phyloP scores from a whole-genome alignment of 1,140 invertebrate species.

The Artemia franciscana region DNA sequence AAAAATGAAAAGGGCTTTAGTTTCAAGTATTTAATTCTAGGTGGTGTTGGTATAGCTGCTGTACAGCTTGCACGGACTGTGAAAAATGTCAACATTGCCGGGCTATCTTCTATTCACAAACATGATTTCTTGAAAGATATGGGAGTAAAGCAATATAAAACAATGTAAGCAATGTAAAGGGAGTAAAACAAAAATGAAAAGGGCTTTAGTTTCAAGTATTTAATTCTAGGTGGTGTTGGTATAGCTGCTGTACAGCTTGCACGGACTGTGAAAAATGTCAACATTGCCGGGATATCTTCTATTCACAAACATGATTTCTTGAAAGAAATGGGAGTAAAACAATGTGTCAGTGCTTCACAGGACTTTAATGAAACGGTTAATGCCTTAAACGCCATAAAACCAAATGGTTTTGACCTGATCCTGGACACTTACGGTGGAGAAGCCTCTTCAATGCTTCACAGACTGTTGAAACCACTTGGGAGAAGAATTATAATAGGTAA shows the following conservation, averaged over 20 bases:
- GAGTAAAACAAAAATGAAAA: too few species aligned
- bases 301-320: constrained; percentile 19
- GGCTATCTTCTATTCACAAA: too few species aligned
- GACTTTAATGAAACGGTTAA: constrained; percentile 12
- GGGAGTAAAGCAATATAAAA: too few species aligned
- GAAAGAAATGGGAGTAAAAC: constrained; percentile 22
- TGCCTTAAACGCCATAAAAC: constrained; percentile 16
- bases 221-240: constrained; percentile 24
- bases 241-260: constrained; percentile 25
- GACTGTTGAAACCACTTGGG: constrained; percentile 21
- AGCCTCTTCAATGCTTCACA: constrained; percentile 15
- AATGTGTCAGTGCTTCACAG: constrained; percentile 20
- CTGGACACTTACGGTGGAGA: constrained; percentile 20
- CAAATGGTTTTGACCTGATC: constrained; percentile 23
- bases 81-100: too few species aligned
- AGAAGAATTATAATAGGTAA: constrained; percentile 19
- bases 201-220: too few species aligned
- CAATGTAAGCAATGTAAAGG: too few species aligned
- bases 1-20: too few species aligned
- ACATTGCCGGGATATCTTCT: constrained; percentile 22
- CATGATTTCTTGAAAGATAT: too few species aligned
- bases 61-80: too few species aligned
- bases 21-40: too few species aligned
- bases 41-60: too few species aligned
- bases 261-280: constrained; percentile 18